Conservation (phyloP, 2,797 vertebrate genomes). For the Eupleurogrammus muticus region DNA sequence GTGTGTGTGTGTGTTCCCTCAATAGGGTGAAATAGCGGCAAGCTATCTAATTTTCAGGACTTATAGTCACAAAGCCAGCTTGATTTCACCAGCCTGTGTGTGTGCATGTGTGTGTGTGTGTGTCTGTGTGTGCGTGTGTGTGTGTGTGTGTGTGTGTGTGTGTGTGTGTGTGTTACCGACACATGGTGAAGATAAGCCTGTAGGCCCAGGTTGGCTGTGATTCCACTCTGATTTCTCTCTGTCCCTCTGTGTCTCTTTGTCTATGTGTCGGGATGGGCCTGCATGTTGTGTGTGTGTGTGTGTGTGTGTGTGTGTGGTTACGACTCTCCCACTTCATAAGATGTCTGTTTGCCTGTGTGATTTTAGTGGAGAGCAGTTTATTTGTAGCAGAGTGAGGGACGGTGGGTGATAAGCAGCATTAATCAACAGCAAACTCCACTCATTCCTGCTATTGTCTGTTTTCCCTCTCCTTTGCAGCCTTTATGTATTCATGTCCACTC, state of each 20-base stretch:
- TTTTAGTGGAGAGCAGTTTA: constrained; percentile 10
- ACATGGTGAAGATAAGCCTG: constrained; percentile 72
- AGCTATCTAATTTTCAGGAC: constrained; percentile 82
- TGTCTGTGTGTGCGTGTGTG: constrained; percentile 34
- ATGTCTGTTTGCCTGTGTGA: constrained; percentile 21
- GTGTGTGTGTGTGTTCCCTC: constrained; percentile 53
- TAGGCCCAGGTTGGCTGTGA: constrained; percentile 64
- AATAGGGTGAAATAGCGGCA: constrained; percentile 62
- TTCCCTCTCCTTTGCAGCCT: background rate
- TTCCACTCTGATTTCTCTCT: constrained; percentile 46
- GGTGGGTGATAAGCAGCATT: constrained; percentile 26
- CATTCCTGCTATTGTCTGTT: background rate
- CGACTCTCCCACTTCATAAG: constrained; percentile 17
- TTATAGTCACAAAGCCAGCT: constrained; percentile 77
- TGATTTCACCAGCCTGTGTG: constrained; percentile 62
- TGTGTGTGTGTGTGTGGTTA: constrained; percentile 21
- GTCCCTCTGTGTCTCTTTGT: constrained; percentile 18
- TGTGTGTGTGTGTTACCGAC: constrained; percentile 25
- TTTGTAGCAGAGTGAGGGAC: background rate
- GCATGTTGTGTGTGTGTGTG: constrained; percentile 23
- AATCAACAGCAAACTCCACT: constrained; percentile 30
- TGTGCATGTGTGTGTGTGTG: constrained; percentile 28
- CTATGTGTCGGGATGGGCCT: constrained; percentile 15
- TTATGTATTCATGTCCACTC: constrained; percentile 8
- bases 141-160: constrained; percentile 23